Evolutionary conservation across 2,113 vertebrate species (phyloP), one percentile per base, ranked within the genome.

Genomic region (Cololabis saira): DNA sequence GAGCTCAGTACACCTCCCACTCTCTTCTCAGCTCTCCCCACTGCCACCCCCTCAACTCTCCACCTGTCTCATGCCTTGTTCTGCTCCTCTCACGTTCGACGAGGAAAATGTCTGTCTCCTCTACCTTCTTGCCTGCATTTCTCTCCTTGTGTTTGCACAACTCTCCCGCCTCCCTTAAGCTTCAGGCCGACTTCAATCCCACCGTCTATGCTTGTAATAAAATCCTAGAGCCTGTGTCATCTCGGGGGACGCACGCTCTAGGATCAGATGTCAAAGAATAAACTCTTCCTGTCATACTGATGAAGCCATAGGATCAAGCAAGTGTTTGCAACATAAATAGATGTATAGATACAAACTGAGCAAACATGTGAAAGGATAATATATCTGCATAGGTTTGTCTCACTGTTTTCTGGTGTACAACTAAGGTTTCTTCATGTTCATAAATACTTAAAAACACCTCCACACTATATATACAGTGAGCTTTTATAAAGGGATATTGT

Each of bases 31-130:
- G 61, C 41, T 62, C 56, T 74, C 74, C 76, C 66, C 71, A 74
- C 67, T 73, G 51, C 78, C 54, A 44, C n/a, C 24, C 37, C 59
- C 47, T 60, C 17, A 43, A 42, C 43, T 52, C 64, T 56, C 57
- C 71, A 81, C 71, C 81, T 80, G 83, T 83, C 67, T 86, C 74
- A 40, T 72, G 65, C 67, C 59, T 63, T 55, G 65, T 37, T 17
- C 76, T 72, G 6, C 60, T 67, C 56, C 52, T 61, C 65, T 70
- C 33, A 37, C 33, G 61, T 54, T 69, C 54, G 16, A 49, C 61
- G 21, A 33, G 43, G 49, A 64, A 56, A 67, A 57, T 22, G 69
- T 76, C 69, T 61, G 43, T 71, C 67, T 79, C 41, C 52, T 56
- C 21, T 21, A 3, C 70, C 41, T 47, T 60, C 44, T n/a, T 11